phyloP scores from a whole-genome alignment of 2,888 invertebrate species.

The Meghimatium bilineatum region DNA sequence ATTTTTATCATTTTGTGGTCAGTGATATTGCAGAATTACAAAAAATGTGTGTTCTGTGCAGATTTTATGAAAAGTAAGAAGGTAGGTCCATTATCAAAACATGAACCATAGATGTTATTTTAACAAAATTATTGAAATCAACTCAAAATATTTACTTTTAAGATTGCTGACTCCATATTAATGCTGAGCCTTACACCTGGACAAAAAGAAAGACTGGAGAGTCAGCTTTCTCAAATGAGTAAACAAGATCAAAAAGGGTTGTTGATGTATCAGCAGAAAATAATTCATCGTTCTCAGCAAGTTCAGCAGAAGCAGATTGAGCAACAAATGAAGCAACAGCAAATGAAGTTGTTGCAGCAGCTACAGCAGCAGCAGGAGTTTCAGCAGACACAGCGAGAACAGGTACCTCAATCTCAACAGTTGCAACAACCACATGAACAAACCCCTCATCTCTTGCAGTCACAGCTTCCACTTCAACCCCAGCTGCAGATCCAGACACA shows the following conservation, averaged over 20 bases:
- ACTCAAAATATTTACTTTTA: slow-evolving; percentile 7
- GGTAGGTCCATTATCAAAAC: no score
- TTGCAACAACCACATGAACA: slow-evolving; percentile 7
- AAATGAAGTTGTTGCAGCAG: slow-evolving; percentile 1
- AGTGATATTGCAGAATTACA: no score
- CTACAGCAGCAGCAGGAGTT: background rate
- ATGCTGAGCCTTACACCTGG: slow-evolving; percentile 44
- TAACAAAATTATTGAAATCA: no score
- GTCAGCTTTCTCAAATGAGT: slow-evolving; percentile 40
- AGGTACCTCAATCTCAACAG: slow-evolving; percentile 14
- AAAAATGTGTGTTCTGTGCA: no score
- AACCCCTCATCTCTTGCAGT: background rate
- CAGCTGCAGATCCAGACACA: background rate
- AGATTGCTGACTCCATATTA: slow-evolving; percentile 46
- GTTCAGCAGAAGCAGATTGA: slow-evolving; percentile 40
- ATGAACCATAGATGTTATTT: no score
- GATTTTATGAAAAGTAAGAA: no score
- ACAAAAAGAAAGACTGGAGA: slow-evolving; percentile 40
- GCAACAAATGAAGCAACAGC: slow-evolving; percentile 31
- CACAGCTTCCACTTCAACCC: background rate
- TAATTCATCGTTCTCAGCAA: slow-evolving; percentile 42
- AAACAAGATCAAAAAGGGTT: slow-evolving; percentile 39
- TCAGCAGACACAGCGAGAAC: background rate
- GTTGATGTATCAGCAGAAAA: slow-evolving; percentile 42
- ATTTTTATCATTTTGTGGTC: no score